Conservation (phyloP, 2,113 vertebrate species). For the Mus spicilegus region DNA sequence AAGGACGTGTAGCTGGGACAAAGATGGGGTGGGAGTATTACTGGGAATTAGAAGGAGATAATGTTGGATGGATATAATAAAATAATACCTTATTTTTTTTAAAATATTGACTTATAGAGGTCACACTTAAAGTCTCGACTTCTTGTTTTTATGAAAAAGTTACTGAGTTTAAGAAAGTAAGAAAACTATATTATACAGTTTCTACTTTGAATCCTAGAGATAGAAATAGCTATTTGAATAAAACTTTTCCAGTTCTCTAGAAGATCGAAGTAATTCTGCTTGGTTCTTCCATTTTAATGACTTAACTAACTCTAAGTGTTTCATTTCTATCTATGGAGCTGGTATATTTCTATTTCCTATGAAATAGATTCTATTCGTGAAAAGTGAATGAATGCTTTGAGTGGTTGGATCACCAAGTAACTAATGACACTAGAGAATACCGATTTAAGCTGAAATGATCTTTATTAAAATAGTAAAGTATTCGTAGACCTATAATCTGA, state of each 20-base stretch:
- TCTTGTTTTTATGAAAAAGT: background rate
- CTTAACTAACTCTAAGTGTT: background rate
- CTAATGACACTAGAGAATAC: background rate
- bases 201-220: background rate
- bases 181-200: background rate
- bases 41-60: background rate
- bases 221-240: background rate
- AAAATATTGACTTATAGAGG: background rate
- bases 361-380: background rate
- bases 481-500: background rate
- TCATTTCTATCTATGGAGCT: background rate
- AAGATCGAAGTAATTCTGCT: background rate
- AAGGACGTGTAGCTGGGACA: background rate
- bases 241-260: background rate
- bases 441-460: background rate
- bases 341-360: background rate
- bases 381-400: background rate
- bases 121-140: too few species aligned
- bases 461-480: background rate
- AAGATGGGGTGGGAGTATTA: too few species aligned
- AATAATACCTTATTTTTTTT: background rate
- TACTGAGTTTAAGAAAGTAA: background rate
- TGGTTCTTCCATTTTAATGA: too few species aligned
- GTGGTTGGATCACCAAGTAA: too few species aligned
- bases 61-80: background rate